These are phyloP conservation scores for Amia ocellicauda DNA, from an alignment of 2,113 vertebrate genomes.

Conservation along the genomic window DNA sequence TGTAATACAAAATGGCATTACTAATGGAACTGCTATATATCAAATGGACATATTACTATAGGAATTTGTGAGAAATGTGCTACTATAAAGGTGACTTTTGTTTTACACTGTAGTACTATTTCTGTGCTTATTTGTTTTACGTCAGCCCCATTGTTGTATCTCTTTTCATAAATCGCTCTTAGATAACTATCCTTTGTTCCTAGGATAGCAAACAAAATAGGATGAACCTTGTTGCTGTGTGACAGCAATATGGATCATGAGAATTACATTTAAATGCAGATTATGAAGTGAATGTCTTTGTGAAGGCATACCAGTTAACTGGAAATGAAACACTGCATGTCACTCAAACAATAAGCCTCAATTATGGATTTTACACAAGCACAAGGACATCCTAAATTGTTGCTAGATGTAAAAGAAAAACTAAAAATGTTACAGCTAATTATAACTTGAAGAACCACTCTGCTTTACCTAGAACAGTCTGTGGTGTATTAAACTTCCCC, in stretches of 20 bases:
- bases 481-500: neutral
- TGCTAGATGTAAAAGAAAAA: too few relatives aligned
- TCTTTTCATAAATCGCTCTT: constrained; percentile 23
- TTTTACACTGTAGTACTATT: neutral
- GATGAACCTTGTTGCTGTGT: constrained; percentile 14
- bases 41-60: too few relatives aligned
- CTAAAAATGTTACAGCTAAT: constrained; percentile 3
- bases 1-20: too few relatives aligned
- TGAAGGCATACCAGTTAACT: neutral
- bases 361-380: neutral
- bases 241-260: neutral
- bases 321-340: neutral
- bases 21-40: too few relatives aligned
- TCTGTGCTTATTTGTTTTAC: neutral
- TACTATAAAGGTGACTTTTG: too few relatives aligned
- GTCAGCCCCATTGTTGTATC: constrained; percentile 14
- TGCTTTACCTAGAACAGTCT: neutral
- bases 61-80: too few relatives aligned
- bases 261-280: neutral
- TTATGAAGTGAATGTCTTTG: neutral
- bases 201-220: constrained; percentile 26
- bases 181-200: constrained; percentile 32
- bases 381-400: neutral
- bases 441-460: constrained; percentile 8
- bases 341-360: neutral